Evolutionary conservation across 2,888 invertebrate species (phyloP), one percentile per base, ranked within the genome.

Genomic region (Ormyrus pomaceus): DNA sequence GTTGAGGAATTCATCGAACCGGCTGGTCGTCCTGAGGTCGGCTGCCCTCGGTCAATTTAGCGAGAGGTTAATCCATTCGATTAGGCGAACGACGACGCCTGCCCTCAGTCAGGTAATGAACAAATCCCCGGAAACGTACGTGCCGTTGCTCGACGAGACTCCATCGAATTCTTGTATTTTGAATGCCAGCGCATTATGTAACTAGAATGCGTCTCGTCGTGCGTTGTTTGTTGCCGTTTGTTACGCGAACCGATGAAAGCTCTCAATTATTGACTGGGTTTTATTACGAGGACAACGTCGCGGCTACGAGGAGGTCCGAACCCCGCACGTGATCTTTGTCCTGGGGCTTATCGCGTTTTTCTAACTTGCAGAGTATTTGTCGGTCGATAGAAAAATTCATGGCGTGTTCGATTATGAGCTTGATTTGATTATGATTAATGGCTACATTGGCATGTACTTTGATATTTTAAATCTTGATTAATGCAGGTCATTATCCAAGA

Each of bases 61-160:
- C 71, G 81, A 83, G 53, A 85, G 85, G 82, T 78, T 86, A 53
- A 80, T 87, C 71, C 86, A 88, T 50, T 82, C 83, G 64, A 77
- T 82, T 59, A 85, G 83, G 53, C 84, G 79, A 82, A 79, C 56
- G 76, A 51, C 80, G 46, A 48, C 81, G 50, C 82, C 83, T 58
- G 45, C 62, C 71, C 56, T 83, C 51, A 81, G 83, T n/a, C 86
- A 88, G 89, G 89, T 89, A 87, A 73, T 19, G 19, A 19, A 19
- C 19, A 19, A 19, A n/a, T 11, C 55, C 8, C 51, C 19, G 19
- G 19, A 19, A 19, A 19, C 19, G 19, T 19, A 19, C 19, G 19
- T 19, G 19, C 19, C 19, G 5, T 19, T 19, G 19, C 19, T 19
- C 19, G 19, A 19, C 19, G 19, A 19, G 68, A 45, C 48, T 11